These are phyloP conservation scores for Scomber japonicus DNA, from an alignment of 2,113 vertebrate genomes.

Conservation along the genomic window DNA sequence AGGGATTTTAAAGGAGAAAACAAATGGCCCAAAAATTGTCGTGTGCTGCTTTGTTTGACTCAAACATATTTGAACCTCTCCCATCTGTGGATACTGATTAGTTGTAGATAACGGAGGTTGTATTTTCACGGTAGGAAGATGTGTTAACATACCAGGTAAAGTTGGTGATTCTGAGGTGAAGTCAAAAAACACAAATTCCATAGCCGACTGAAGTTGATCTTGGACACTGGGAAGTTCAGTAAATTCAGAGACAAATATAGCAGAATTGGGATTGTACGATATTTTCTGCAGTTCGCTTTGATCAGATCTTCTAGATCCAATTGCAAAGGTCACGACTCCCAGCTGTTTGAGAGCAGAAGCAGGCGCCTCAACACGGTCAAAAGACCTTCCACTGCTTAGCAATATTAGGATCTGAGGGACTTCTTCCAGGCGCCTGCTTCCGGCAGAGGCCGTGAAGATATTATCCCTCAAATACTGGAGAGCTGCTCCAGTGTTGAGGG, in stretches of 20 bases:
- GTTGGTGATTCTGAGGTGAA: constrained; percentile 3
- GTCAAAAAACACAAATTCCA: neutral
- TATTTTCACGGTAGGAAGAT: too few relatives aligned
- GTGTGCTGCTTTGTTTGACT: too few relatives aligned
- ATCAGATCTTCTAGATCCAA: constrained; percentile 14
- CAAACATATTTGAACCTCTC: too few relatives aligned
- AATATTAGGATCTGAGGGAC: constrained; percentile 84
- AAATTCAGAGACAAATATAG: constrained; percentile 73
- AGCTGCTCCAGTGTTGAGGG: constrained; percentile 84
- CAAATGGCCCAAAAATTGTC: too few relatives aligned
- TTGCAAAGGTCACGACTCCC: constrained; percentile 43
- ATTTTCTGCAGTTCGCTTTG: constrained; percentile 49
- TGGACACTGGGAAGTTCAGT: constrained; percentile 72
- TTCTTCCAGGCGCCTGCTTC: constrained; percentile 85
- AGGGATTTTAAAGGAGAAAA: too few relatives aligned
- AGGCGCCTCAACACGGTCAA: constrained; percentile 58
- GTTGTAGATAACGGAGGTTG: too few relatives aligned
- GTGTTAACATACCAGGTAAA: constrained; percentile 31
- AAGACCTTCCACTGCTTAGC: constrained; percentile 59
- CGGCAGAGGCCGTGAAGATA: constrained; percentile 84
- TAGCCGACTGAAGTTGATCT: constrained; percentile 34
- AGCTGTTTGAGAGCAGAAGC: constrained; percentile 59
- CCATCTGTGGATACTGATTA: too few relatives aligned
- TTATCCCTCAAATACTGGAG: constrained; percentile 81
- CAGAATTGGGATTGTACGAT: constrained; percentile 35